A percentile compares a stretch with the other conserved stretches of the same genome.
Conservation (phyloP, 2,888 invertebrate species). For the Coenonympha glycerion region DNA sequence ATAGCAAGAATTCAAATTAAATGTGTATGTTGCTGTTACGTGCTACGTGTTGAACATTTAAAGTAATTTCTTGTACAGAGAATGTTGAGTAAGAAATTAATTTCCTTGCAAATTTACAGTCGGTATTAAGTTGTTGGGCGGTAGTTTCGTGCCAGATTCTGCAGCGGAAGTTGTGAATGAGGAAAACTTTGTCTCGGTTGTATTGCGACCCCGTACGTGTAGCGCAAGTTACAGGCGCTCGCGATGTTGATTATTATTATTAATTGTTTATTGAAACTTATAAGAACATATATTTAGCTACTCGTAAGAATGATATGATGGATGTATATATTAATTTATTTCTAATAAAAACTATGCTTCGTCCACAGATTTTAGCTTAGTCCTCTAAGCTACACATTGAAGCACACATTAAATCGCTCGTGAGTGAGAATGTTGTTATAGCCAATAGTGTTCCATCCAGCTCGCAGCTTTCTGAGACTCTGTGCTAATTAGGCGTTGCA, state of each 20-base stretch:
- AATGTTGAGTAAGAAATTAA: slow-evolving; percentile 54
- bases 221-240: not conserved
- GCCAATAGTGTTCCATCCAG: too few relatives aligned
- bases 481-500: too few relatives aligned
- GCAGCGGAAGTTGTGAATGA: slow-evolving; percentile 41
- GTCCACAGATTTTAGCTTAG: too few relatives aligned
- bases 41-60: not conserved
- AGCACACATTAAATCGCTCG: too few relatives aligned
- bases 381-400: too few relatives aligned
- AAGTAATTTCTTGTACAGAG: slow-evolving; percentile 21
- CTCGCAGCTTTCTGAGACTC: too few relatives aligned
- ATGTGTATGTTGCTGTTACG: not conserved
- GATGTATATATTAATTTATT: too few relatives aligned
- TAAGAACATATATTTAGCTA: too few relatives aligned
- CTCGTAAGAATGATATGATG: too few relatives aligned
- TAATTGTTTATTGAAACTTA: not conserved
- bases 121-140: slow-evolving; percentile 41
- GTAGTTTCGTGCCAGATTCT: slow-evolving; percentile 45
- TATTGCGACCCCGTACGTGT: slow-evolving; percentile 11
- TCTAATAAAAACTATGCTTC: too few relatives aligned
- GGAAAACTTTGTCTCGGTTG: slow-evolving; percentile 37
- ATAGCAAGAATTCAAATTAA: not conserved
- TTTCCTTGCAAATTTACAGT: slow-evolving; percentile 60
- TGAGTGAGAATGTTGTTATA: too few relatives aligned
- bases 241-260: too few relatives aligned